phyloP scores from a whole-genome alignment of 2,797 vertebrate species.

The Megaceryle alcyon region DNA sequence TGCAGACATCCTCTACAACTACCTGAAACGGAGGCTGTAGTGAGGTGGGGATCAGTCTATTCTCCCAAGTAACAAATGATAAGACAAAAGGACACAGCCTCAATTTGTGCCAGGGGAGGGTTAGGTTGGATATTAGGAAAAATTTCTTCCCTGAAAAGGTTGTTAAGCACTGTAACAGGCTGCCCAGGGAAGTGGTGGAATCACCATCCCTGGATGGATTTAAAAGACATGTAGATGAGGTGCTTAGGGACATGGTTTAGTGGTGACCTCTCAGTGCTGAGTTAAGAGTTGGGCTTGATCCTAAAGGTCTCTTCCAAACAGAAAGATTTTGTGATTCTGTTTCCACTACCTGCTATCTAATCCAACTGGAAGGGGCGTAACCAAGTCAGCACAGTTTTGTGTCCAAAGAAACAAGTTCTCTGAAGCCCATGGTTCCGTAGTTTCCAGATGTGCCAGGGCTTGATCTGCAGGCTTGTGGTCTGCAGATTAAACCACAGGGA shows the following conservation, averaged over 20 bases:
- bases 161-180: neutral
- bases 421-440: neutral
- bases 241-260: neutral
- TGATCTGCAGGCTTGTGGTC: neutral
- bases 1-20: neutral
- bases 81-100: neutral
- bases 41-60: neutral
- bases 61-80: neutral
- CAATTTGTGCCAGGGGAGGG: too few species aligned
- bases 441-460: neutral
- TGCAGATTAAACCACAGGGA: neutral
- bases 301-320: neutral
- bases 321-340: neutral
- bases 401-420: neutral
- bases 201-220: neutral
- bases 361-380: neutral
- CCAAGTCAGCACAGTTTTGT: neutral
- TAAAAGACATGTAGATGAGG: neutral
- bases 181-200: neutral
- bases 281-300: neutral
- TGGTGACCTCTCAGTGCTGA: neutral
- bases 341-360: neutral
- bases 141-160: neutral
- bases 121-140: neutral
- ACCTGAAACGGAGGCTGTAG: neutral